Evolutionary conservation across 2,113 vertebrate genomes (phyloP).

Genomic region (Neodon shergylaensis): DNA sequence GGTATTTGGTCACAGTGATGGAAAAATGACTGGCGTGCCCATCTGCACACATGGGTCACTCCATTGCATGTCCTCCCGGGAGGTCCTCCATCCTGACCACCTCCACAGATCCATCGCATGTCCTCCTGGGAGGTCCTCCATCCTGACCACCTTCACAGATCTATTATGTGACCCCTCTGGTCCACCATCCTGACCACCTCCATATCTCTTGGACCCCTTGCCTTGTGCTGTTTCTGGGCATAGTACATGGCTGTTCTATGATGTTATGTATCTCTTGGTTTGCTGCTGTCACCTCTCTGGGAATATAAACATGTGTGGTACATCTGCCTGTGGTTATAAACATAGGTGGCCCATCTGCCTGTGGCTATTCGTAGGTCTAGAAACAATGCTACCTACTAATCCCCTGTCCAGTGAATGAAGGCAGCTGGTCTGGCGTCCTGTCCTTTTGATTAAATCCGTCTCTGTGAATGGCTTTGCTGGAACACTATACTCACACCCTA

Average conservation of each 20-base stretch:
- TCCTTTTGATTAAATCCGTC: background rate
- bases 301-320: background rate
- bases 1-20: background rate
- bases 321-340: background rate
- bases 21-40: no score
- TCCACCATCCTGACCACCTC: background rate
- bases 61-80: background rate
- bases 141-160: background rate
- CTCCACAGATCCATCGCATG: no score
- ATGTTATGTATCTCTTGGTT: no score
- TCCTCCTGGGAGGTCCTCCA: background rate
- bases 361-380: background rate
- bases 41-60: no score
- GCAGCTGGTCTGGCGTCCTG: background rate
- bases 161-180: no score
- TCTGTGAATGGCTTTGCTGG: background rate
- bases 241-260: background rate
- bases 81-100: background rate
- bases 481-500: accelerated
- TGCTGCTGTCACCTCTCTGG: background rate
- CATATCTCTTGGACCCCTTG: background rate
- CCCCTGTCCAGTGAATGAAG: background rate
- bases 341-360: no score
- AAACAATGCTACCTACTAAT: background rate
- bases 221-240: background rate